These are phyloP conservation scores for Lepetodrilus schrolli DNA, from an alignment of 2,888 invertebrate genomes.

Conservation along the genomic window DNA sequence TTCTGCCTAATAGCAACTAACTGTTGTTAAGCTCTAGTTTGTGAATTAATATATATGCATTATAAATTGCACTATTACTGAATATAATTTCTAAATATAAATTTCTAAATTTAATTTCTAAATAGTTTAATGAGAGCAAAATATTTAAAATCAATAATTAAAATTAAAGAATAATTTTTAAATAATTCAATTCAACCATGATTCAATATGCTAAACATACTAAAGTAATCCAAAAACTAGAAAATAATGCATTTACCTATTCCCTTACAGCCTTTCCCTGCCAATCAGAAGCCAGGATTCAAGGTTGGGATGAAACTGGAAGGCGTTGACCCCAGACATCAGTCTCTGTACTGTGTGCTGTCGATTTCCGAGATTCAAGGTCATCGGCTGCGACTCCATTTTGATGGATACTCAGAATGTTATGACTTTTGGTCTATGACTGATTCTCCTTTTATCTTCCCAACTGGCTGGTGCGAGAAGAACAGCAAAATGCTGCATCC, in stretches of 20 bases:
- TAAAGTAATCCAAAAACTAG: too few relatives aligned
- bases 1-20: neutral
- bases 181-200: too few relatives aligned
- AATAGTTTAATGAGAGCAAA: too few relatives aligned
- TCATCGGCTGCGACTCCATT: constrained; percentile 88
- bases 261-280: constrained; percentile 81
- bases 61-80: neutral
- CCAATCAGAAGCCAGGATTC: constrained; percentile 82
- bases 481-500: constrained; percentile 86
- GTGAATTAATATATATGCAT: neutral
- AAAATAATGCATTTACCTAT: too few relatives aligned
- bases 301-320: constrained; percentile 90
- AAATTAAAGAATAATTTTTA: too few relatives aligned
- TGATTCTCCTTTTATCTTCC: constrained; percentile 92
- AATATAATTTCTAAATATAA: too few relatives aligned
- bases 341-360: constrained; percentile 90
- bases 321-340: constrained; percentile 94
- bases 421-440: constrained; percentile 96
- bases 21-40: neutral
- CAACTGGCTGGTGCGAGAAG: constrained; percentile 93
- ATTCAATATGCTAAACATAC: too few relatives aligned
- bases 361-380: constrained; percentile 86
- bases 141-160: too few relatives aligned
- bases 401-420: constrained; percentile 91
- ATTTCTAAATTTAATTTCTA: too few relatives aligned